phyloP scores from a whole-genome alignment of 2,113 vertebrate genomes.

The Zosterops borbonicus region DNA sequence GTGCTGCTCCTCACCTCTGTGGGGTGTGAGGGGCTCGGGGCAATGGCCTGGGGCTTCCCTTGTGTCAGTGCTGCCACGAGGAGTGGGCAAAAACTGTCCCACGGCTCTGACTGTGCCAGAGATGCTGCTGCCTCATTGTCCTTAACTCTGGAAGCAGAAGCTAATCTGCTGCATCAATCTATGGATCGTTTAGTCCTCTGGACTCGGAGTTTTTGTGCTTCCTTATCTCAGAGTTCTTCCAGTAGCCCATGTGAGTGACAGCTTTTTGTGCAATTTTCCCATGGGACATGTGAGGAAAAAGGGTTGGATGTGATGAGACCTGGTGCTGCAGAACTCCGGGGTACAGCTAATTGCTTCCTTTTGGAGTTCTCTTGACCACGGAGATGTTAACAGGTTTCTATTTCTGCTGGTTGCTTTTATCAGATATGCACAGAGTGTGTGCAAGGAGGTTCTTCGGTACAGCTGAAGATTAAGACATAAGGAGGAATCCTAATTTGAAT shows the following conservation, averaged over 20 bases:
- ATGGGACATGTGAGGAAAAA: not conserved
- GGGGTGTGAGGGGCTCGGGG: fast-evolving
- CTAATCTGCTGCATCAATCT: not conserved
- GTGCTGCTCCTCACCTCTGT: not conserved
- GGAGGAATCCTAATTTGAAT: not conserved
- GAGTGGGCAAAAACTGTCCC: not conserved
- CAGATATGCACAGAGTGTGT: fast-evolving
- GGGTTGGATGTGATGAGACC: not conserved
- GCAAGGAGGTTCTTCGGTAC: not conserved
- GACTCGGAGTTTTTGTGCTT: not conserved
- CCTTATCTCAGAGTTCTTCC: not conserved
- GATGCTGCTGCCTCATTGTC: not conserved
- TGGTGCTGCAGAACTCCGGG: not conserved
- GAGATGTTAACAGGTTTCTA: not conserved
- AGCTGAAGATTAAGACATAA: not conserved
- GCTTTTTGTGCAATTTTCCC: not conserved
- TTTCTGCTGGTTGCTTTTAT: not conserved
- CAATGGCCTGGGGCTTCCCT: not conserved
- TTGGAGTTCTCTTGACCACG: not conserved
- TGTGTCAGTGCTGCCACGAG: fast-evolving
- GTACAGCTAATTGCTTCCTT: not conserved
- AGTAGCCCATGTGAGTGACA: not conserved
- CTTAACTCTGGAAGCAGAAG: not conserved
- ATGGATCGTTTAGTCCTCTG: not conserved
- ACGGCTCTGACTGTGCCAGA: not conserved